Evolutionary conservation across 2,888 invertebrate genomes (phyloP).

Genomic region (Venusia cambrica): DNA sequence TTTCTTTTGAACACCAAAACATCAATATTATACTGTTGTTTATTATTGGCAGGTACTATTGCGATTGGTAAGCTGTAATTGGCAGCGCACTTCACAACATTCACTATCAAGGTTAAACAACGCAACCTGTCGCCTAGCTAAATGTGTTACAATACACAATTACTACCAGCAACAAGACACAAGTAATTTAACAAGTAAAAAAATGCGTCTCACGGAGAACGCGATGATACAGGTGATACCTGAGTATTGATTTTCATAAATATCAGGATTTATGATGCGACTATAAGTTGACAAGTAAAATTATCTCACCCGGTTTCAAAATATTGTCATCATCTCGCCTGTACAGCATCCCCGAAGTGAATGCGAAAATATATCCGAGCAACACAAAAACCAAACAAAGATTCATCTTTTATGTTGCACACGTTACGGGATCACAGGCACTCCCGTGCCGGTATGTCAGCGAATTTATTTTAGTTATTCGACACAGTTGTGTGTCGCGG

Average conservation of each 20-base stretch:
- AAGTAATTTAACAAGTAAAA: too few species aligned
- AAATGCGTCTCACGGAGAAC: too few species aligned
- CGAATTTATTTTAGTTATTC: conserved; percentile 76
- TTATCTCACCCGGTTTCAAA: conserved; percentile 66
- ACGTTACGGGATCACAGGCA: conserved; percentile 66
- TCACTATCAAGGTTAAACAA: conserved; percentile 37
- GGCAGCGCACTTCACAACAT: conserved; percentile 1
- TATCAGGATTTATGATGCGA: too few species aligned
- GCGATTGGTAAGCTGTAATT: too few species aligned
- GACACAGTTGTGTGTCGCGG: conserved; percentile 68
- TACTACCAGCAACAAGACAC: too few species aligned
- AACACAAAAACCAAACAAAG: conserved; percentile 70
- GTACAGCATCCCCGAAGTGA: conserved; percentile 67
- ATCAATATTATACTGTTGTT: too few species aligned
- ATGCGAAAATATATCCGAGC: conserved; percentile 62
- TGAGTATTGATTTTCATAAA: too few species aligned
- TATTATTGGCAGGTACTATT: too few species aligned
- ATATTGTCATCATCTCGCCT: conserved; percentile 66
- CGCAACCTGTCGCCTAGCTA: conserved; percentile 35
- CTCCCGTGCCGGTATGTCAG: conserved; percentile 62
- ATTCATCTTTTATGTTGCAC: conserved; percentile 71
- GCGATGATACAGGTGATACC: too few species aligned
- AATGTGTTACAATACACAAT: conserved; percentile 17
- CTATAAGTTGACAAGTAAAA: too few species aligned
- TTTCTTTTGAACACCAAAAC: too few species aligned